phyloP scores from a whole-genome alignment of 2,888 invertebrate species.

The Calameuta idolon region DNA sequence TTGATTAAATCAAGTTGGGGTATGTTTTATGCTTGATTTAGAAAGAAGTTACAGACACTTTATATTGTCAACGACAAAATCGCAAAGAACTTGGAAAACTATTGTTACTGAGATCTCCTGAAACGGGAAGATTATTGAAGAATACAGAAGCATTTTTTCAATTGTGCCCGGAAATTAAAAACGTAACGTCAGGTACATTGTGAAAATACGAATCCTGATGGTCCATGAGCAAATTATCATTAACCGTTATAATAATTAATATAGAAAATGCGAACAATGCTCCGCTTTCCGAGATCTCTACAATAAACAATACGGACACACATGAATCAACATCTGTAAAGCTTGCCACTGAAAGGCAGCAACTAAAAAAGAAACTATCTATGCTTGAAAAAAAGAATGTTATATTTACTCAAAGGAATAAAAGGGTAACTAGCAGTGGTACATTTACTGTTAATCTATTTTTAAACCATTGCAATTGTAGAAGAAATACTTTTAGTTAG shows the following conservation, averaged over 20 bases:
- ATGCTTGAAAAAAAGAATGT: conserved; percentile 7
- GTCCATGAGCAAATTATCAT: not conserved
- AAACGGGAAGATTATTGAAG: conserved; percentile 31
- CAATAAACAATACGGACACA: not conserved
- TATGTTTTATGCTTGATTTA: conserved; percentile 15
- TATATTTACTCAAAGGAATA: conserved; percentile 11
- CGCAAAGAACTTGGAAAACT: conserved; percentile 37
- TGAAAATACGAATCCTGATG: not conserved
- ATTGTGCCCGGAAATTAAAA: conserved; percentile 14
- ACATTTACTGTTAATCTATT: not conserved
- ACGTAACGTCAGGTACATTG: not conserved
- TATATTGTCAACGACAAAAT: conserved; percentile 34
- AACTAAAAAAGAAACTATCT: conserved; percentile 12
- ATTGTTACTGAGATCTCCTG: conserved; percentile 24
- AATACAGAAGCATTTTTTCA: conserved; percentile 41
- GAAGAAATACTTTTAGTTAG: conserved; percentile 3
- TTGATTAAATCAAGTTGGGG: not conserved
- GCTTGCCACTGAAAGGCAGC: not conserved
- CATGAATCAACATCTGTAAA: conserved; percentile 3
- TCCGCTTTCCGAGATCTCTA: not conserved
- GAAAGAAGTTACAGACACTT: conserved; percentile 39
- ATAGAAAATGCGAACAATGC: not conserved
- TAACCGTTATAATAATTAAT: not conserved
- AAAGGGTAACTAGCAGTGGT: not conserved
- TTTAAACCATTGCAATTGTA: not conserved